phyloP scores from a whole-genome alignment of 1,140 invertebrate species.

The Papilio xuthus region DNA sequence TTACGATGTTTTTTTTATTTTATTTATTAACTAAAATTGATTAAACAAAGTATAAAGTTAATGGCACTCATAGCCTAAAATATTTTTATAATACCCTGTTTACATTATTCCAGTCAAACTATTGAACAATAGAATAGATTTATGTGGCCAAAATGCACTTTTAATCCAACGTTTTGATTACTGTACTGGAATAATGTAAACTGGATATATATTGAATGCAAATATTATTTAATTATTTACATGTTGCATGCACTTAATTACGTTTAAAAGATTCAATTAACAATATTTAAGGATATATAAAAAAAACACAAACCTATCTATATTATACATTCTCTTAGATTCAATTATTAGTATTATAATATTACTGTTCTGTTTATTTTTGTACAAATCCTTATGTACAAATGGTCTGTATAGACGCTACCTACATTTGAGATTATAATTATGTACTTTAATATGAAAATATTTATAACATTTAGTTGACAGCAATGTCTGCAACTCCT shows the following conservation, averaged over 20 bases:
- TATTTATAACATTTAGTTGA: not conserved
- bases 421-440: slow-evolving; percentile 47
- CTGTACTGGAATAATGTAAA: too few relatives aligned
- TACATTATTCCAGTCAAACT: too few relatives aligned
- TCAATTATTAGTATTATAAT: slow-evolving; percentile 3
- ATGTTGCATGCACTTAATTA: slow-evolving; percentile 47
- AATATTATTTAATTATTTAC: slow-evolving; percentile 42
- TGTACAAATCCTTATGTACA: slow-evolving; percentile 51
- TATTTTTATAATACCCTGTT: slow-evolving; percentile 47
- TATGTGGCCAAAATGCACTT: too few relatives aligned
- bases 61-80: slow-evolving; percentile 79
- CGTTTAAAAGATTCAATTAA: slow-evolving; percentile 3
- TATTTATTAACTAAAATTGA: slow-evolving; percentile 53
- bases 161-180: too few relatives aligned
- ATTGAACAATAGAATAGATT: too few relatives aligned
- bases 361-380: slow-evolving; percentile 32
- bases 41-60: slow-evolving; percentile 65
- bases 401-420: slow-evolving; percentile 38
- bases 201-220: slow-evolving; percentile 32
- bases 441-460: slow-evolving; percentile 47
- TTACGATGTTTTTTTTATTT: slow-evolving; percentile 41
- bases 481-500: not conserved
- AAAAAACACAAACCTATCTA: slow-evolving; percentile 25
- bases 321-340: slow-evolving; percentile 30
- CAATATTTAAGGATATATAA: not conserved